These are phyloP conservation scores for Phrynocephalus guinanensis DNA, from an alignment of 2,797 vertebrate genomes.

Conservation along the genomic window DNA sequence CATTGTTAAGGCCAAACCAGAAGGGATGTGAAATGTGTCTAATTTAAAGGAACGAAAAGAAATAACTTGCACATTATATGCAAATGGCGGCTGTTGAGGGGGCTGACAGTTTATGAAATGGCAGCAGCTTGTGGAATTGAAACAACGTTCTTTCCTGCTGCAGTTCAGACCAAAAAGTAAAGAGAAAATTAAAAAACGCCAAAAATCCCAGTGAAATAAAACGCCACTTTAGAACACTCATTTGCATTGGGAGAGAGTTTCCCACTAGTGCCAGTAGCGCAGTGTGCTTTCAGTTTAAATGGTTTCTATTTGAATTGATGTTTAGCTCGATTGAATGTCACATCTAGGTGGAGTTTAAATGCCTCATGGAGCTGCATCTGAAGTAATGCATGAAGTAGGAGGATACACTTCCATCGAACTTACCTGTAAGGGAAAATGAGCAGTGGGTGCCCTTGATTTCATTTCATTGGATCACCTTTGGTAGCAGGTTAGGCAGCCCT, in stretches of 20 bases:
- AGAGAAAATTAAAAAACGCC: not conserved
- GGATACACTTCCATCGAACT: not conserved
- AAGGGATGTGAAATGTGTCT: not conserved
- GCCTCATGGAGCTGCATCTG: not conserved
- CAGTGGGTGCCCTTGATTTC: not conserved
- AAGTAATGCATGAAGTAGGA: not conserved
- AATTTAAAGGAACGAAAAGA: no score
- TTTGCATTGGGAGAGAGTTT: not conserved
- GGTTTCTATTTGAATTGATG: no score
- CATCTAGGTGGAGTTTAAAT: not conserved
- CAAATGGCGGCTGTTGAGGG: not conserved
- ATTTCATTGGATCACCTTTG: not conserved
- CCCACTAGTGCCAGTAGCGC: not conserved
- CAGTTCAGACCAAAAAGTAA: not conserved
- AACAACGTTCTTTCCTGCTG: not conserved
- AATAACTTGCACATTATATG: not conserved
- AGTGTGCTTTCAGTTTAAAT: no score
- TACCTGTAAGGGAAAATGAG: not conserved
- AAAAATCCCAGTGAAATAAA: not conserved
- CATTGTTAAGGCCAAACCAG: not conserved
- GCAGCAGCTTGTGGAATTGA: not conserved
- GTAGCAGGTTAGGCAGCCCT: not conserved
- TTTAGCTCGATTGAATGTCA: not conserved
- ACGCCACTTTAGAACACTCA: not conserved
- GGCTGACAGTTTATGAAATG: not conserved